Evolutionary conservation across 1,140 invertebrate genomes (phyloP).

Genomic region (Sycophaga agraensis): DNA sequence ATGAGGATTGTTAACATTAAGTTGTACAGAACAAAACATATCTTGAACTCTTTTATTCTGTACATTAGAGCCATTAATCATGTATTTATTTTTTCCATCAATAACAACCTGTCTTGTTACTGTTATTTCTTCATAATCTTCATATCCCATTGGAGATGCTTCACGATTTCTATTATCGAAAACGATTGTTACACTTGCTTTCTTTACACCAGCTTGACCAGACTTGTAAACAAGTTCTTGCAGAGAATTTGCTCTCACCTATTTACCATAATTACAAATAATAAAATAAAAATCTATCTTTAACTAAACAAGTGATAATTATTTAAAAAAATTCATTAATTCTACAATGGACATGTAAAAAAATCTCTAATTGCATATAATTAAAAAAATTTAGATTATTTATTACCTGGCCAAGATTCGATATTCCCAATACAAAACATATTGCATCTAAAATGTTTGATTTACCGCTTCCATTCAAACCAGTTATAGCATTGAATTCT

Average conservation of each 20-base stretch:
- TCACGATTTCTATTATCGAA: conserved; percentile 90
- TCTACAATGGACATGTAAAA: neutral
- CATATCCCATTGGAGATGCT: conserved; percentile 89
- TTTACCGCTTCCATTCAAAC: conserved; percentile 98
- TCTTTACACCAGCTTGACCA: conserved; percentile 94
- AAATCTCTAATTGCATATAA: neutral
- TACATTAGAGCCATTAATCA: conserved; percentile 92
- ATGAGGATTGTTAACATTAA: conserved; percentile 99
- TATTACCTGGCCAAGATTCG: conserved; percentile 86
- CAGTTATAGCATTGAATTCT: conserved; percentile 98
- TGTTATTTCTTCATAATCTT: conserved; percentile 88
- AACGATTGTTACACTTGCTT: conserved; percentile 93
- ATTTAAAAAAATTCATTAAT: neutral
- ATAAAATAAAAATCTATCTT: neutral
- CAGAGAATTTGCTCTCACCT: conserved; percentile 87
- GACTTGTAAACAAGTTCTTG: conserved; percentile 97
- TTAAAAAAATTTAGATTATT: neutral
- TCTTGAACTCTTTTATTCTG: conserved; percentile 89
- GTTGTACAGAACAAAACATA: conserved; percentile 92
- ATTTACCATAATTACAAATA: neutral
- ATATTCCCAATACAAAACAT: conserved; percentile 96
- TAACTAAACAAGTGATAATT: neutral
- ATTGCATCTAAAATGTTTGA: conserved; percentile 98
- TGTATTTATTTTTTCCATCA: conserved; percentile 88
- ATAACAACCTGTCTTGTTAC: conserved; percentile 86